These are phyloP conservation scores for Alectura lathami DNA, from an alignment of 2,113 vertebrate genomes.

Conservation along the genomic window DNA sequence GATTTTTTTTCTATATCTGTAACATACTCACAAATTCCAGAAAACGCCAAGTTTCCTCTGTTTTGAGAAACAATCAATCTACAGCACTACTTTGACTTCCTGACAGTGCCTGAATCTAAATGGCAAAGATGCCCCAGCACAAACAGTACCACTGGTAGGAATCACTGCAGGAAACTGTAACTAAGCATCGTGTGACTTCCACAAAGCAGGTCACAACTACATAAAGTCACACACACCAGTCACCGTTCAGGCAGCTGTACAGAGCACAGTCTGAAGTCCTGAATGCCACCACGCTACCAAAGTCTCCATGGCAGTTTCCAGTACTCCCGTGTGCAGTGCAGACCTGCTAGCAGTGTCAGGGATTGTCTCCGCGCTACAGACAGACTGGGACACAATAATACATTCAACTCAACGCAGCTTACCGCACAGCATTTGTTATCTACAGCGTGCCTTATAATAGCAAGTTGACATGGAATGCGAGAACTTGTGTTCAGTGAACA, in stretches of 20 bases:
- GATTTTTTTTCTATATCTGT: background rate
- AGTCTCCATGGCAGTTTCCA: background rate
- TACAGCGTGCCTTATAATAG: background rate
- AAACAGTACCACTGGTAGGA: background rate
- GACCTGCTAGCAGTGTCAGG: background rate
- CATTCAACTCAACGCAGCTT: background rate
- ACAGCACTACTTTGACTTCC: background rate
- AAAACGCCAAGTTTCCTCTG: accelerated
- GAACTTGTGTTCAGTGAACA: background rate
- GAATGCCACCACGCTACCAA: background rate
- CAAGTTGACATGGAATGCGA: background rate
- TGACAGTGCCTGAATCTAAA: background rate
- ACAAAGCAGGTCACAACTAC: background rate
- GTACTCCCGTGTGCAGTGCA: background rate
- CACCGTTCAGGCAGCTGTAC: background rate
- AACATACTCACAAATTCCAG: background rate
- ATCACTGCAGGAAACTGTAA: background rate
- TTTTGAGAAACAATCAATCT: background rate
- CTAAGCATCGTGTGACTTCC: background rate
- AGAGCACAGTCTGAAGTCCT: background rate
- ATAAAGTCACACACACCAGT: background rate
- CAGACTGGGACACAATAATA: background rate
- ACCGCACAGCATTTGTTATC: background rate
- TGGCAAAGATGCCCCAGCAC: background rate
- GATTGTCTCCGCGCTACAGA: background rate